Evolutionary conservation across 2,888 invertebrate genomes (phyloP), one percentile per base, ranked within the genome.

Genomic region (Drosophila kanekoi): DNA sequence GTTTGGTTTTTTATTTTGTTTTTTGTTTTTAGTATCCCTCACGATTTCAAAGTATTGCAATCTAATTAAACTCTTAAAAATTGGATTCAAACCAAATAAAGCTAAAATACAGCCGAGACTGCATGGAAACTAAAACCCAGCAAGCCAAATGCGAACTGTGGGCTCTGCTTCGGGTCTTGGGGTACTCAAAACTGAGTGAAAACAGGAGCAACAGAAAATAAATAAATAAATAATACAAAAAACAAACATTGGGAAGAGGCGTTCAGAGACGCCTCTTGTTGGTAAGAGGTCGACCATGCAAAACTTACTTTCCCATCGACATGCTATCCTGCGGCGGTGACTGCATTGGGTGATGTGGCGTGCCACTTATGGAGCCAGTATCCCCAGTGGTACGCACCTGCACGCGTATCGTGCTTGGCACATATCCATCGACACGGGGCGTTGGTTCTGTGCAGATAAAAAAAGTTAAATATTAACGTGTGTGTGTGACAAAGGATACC

Each of bases 351-450:
- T 95, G 96, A 58, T 89, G 90, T 0, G 96, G 96, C 11, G 95
- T 95, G 44, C 93, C 93, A 14, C 94, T 94, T 87, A 94, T 62
- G 91, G 93, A 86, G 45, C 73, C 93, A 32, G 92, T 93, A 71
- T 87, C 88, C 49, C 90, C 91, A 74, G 93, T 93, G 93, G 95
- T 95, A 38, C 97, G 97, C 45, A 98, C 95, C 65, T 96, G 96
- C 0, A 97, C 97, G 79, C 96, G 96, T 81, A 98, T 93, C 54
- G 96, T 94, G 23, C 97, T 97, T 90, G 95, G 96, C 68, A 98
- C 97, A 93, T 98, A 98, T 0, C 97, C 97, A 92, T 97, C 90
- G 35, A 72, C 83, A 35, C 89, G 87, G 18, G 93, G 93, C 85
- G 93, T 80, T 82, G 81, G 87, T 71, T 92, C 92, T 85, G 78